Conservation (phyloP, 2,113 vertebrate genomes). For the Hippopotamus amphibius region DNA sequence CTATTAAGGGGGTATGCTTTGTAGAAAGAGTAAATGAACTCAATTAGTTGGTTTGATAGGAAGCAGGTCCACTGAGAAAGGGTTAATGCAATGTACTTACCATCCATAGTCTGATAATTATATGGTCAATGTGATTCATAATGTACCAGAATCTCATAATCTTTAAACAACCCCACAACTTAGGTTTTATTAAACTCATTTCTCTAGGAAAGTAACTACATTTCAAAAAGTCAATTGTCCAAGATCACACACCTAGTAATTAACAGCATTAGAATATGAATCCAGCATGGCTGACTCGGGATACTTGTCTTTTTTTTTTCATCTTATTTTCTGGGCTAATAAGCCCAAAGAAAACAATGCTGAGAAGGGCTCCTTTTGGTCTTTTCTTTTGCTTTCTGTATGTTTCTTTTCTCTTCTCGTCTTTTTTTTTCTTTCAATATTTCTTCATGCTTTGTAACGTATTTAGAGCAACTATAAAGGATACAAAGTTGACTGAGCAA, state of each 20-base stretch:
- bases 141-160: not conserved
- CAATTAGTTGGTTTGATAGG: not conserved
- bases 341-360: not conserved
- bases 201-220: conserved; percentile 18
- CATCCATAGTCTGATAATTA: not conserved
- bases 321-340: not conserved
- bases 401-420: not conserved
- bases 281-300: not conserved
- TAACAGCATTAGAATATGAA: not conserved
- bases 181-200: conserved; percentile 38
- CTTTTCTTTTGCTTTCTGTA: not conserved
- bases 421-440: not conserved
- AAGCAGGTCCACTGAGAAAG: not conserved
- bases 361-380: not conserved
- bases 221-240: not conserved
- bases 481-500: not conserved
- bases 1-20: not conserved
- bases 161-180: not conserved
- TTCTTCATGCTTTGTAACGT: not conserved
- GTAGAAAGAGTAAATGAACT: not conserved
- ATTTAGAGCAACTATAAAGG: conserved; percentile 15
- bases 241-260: not conserved
- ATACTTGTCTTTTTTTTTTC: not conserved
- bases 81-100: not conserved
- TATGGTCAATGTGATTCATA: not conserved